Evolutionary conservation across 2,113 vertebrate genomes (phyloP).

Genomic region (Microcebus murinus): DNA sequence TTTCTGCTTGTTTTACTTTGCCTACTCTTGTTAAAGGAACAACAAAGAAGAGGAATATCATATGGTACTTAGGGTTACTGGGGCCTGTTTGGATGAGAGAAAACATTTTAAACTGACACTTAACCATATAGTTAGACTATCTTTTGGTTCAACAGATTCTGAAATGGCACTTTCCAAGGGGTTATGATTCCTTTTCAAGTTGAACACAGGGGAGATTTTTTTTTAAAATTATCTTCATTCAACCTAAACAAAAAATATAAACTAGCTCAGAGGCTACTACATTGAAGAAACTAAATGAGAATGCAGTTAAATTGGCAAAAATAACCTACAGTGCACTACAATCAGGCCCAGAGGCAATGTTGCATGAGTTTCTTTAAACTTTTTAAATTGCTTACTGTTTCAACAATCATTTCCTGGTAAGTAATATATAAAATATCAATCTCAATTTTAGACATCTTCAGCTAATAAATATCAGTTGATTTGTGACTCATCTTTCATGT

Average conservation of each 20-base stretch:
- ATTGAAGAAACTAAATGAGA: constrained; percentile 9
- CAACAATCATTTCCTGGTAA: constrained; percentile 1
- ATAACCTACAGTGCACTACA: not conserved
- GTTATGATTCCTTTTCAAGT: not conserved
- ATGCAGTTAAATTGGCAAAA: not conserved
- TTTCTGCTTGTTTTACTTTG: not conserved
- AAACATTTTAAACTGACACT: not conserved
- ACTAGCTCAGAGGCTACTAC: not conserved
- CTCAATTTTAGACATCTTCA: not conserved
- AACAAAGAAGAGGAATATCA: not conserved
- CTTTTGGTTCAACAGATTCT: not conserved
- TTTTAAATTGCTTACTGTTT: not conserved
- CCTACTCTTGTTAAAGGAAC: not conserved
- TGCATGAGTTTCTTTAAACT: not conserved
- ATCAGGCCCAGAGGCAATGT: not conserved
- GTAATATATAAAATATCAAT: not conserved
- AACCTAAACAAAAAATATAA: constrained; percentile 32
- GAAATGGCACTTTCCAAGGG: constrained; percentile 19
- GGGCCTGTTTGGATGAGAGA: not conserved
- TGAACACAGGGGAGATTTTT: not conserved
- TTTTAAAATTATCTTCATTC: not conserved
- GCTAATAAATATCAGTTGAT: not conserved
- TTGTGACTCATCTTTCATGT: not conserved
- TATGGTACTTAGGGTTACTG: not conserved
- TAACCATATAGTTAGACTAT: not conserved